These are phyloP conservation scores for Callionymus lyra DNA, from an alignment of 2,113 vertebrate species.

Conservation along the genomic window DNA sequence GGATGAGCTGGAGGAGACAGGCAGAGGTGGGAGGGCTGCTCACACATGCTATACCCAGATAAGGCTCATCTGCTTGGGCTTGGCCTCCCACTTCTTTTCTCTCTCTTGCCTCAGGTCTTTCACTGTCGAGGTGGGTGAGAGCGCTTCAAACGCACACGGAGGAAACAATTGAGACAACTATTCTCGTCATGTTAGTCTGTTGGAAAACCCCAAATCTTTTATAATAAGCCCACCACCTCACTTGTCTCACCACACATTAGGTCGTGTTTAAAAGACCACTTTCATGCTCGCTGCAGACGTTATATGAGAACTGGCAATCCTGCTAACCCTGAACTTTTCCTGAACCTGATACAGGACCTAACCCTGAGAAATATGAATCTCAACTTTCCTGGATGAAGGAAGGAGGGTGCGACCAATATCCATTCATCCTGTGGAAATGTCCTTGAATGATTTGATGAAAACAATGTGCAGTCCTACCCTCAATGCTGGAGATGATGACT, in stretches of 20 bases:
- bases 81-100: conserved; percentile 56
- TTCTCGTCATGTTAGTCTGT: conserved; percentile 9
- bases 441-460: not conserved
- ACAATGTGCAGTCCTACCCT: conserved; percentile 72
- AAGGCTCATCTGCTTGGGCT: conserved; percentile 65
- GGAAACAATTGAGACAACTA: conserved; percentile 14
- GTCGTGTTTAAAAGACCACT: conserved; percentile 1
- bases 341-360: conserved; percentile 1
- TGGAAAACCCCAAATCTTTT: conserved; percentile 17
- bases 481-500: conserved; percentile 86
- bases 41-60: conserved; percentile 67
- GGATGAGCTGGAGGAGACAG: conserved; percentile 44
- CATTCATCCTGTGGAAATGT: conserved; percentile 10
- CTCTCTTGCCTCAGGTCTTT: conserved; percentile 53
- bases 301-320: conserved; percentile 2
- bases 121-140: conserved; percentile 45
- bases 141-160: conserved; percentile 25
- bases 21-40: conserved; percentile 50
- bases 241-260: conserved; percentile 11
- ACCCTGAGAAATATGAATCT: conserved; percentile 1
- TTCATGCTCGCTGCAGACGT: conserved; percentile 4
- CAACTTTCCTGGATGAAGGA: not conserved
- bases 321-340: not conserved
- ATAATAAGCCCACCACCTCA: conserved; percentile 2
- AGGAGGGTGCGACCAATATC: conserved; percentile 6